Evolutionary conservation across 2,113 vertebrate genomes (phyloP), one percentile per base, ranked within the genome.

Genomic region (Clarias gariepinus): DNA sequence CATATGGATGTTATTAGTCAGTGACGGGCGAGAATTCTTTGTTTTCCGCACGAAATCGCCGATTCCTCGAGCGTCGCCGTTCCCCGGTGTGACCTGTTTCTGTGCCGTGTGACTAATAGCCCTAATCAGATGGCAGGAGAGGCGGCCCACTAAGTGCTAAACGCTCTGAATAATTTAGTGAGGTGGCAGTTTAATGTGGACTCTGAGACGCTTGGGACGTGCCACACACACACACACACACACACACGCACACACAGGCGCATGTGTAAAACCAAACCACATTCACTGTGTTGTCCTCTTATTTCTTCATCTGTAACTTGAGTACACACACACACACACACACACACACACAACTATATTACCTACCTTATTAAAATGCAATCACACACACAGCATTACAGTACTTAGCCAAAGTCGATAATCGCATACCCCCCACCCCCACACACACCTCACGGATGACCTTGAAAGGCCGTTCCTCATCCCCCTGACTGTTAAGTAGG

Each of bases 101-200:
- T 86, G 86, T 84, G 81, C 79, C 64, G 78, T 85, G 87, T 90
- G 90, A 90, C 90, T 87, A 90, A 90, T 89, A 87, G 85, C 81
- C 86, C 90, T 89, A 90, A 90, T 90, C 86, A 88, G 87, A 87
- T 89, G 90, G 90, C 81, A 86, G 86, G 81, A 90, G 88, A 86
- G 80, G 74, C 47, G 81, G 85, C 94, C 95, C 95, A 95, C 95
- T 95, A 95, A 95, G 95, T 96, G 96, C 95, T 97, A 97, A 98
- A 97, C 93, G 94, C 95, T 94, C 94, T 94, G 87, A 97, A 96
- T 96, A 96, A 96, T 96, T 97, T 95, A 97, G 95, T 94, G 95
- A 96, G 95, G 96, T 94, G 94, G 95, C 94, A 95, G 94, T 92
- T 94, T 95, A 95, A 96, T 95, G 95, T 97, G 96, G 94, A 96